Evolutionary conservation across 64 coral and sea anemone species (phyloP), one percentile per base, ranked within the genome.

Genomic region (Stylophora pistillata): DNA sequence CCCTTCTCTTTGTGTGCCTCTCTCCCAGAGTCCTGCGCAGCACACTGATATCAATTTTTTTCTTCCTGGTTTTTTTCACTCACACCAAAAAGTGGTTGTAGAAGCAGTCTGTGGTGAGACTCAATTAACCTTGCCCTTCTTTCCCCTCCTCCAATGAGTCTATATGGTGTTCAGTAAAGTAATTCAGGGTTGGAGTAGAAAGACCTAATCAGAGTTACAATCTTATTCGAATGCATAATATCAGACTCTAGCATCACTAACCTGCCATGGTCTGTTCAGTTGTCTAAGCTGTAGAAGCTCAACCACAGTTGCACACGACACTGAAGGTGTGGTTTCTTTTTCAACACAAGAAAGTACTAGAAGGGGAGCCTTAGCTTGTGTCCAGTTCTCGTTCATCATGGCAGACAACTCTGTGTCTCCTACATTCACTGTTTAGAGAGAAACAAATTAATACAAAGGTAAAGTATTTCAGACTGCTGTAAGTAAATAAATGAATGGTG

Each of bases 241-340:
- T 7, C 7, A 47, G 3, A 47, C 37, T 47, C 3, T 7, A 3
- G 7, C 7, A 47, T 47, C 3, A 32, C 32, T 41, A 74, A 95
- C 94, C 95, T 93, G 91, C 95, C 95, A 96, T 29, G 95, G 95
- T 86, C 95, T 93, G 58, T 93, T 96, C 10, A 96, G 74, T 76
- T 86, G 70, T 81, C 86, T 90, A 41, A 96, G 41, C 68, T 96
- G 87, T 64, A 96, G 53, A 64, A 96, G 86, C 69, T 96, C 95
- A 27, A 88, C 89, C 3, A 93, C 91, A 71, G 79, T 77, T 30
- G 88, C 88, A 83, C 95, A 96, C 14, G 91, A 79, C 63, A 93
- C 72, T 18, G 91, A 90, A 30, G 72, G 61, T 21, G 87, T 87
- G 11, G 62, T 74, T 77, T 65, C 6, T 52, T 28, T 90, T 75